Base-by-base conservation (phyloP, 2,797 vertebrate genomes). In the Poecilia gillii region DNA sequence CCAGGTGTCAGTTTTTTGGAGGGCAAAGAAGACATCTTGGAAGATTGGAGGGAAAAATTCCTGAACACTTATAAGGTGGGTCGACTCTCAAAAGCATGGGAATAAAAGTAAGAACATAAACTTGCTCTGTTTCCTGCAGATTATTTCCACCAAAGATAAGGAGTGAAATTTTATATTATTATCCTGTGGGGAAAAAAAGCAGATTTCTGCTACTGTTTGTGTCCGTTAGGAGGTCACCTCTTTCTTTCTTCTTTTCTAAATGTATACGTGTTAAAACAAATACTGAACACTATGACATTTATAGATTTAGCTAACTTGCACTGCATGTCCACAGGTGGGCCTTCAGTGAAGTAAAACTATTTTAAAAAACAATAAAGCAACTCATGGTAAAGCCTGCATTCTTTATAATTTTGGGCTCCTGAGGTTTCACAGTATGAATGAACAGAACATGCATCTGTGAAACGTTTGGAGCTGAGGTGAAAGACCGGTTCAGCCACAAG, bases 51-150 rank as follows among this genome's bases (percentile, higher is more conserved):
- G 80, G 94, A 96, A 62, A 98, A 98, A 90, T 98, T 98, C 86
- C 93, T 97, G 87, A 98, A 98, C 75, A 98, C 97, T 0, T 98
- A 98, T 73, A 97, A 96, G 96, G 97, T 97, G 90, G 96, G 95
- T 62, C 6, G 3, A 23, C 66, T 74, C 43, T 80, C 47, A 80
- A 20, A 59, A n/a, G 41, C 43, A 6, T 13, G 41, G 14, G 14
- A 41, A 68, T 43, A 3, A n/a, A 43, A 45, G 9, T 23, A 6
- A 18, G 2, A 16, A 71, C 45, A 28, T n/a, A 7, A 71, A 45
- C 62, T 11, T 4, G 39, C 36, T 41, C 64, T 25, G 18, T 68
- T 20, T 41, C 12, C 64, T 68, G 18, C 64, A 25, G 64, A 68
- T 39, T 39, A 20, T 36, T 39, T 18, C 36, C 64, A 39, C 23